Evolutionary conservation across 1,140 invertebrate genomes (phyloP), one percentile per base, ranked within the genome.

Genomic region (Ylistrum balloti): DNA sequence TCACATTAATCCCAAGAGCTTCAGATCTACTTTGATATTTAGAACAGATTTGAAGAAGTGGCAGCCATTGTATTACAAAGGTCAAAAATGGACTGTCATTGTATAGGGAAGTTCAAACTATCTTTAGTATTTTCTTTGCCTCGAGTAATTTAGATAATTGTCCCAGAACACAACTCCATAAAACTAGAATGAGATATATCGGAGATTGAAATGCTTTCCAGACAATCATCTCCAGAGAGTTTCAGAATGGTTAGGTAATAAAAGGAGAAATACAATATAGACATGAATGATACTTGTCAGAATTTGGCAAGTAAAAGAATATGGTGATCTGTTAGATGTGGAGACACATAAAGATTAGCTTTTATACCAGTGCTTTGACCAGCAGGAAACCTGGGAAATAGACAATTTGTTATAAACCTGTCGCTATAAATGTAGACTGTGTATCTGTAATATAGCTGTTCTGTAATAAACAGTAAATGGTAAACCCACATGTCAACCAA

Each of bases 271-370:
- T n/a, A 28, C 56, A 74, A 74, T 74, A 74, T n/a, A 74, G n/a
- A 74, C 56, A 74, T 74, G 56, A 74, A 74, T 74, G 56, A 74
- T 28, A 3, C 56, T 74, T 74, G 56, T 74, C 56, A 74, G 56
- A 28, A 28, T 28, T 74, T 74, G 56, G 56, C 56, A 74, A 74
- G n/a, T n/a, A 74, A 74, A 74, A 17, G 56, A 74, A 74, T 28
- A 28, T 74, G 22, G 22, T 38, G 35, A 38, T 7, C 13, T 38
- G 35, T 38, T 7, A 7, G 22, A 17, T 74, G 56, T 74, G 22
- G 56, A 74, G 56, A 74, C 56, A 74, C 56, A 74, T 74, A 5
- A 74, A 74, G 56, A 74, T 74, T 74, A 74, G 56, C 22, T 74
- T 28, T 74, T 74, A 74, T 74, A 17, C 56, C 56, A 74, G 17